Conservation (phyloP, 1,140 invertebrate species). For the Cryptotermes secundus region DNA sequence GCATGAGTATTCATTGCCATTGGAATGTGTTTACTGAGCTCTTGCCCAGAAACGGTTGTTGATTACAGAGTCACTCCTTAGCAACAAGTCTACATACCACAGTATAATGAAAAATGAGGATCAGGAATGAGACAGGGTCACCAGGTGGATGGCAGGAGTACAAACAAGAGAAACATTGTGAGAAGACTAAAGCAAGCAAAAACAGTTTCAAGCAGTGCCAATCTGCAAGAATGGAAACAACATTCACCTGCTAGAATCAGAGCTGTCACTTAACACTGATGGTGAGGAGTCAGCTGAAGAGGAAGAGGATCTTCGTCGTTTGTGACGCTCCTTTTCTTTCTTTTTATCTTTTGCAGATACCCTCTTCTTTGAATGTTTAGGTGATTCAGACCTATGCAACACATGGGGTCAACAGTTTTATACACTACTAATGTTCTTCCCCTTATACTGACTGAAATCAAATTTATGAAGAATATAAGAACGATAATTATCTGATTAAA, state of each 20-base stretch:
- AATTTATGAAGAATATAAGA: neutral
- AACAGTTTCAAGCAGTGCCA: no score
- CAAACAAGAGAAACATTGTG: no score
- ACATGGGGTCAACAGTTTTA: neutral
- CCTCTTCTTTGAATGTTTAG: slow-evolving; percentile 36
- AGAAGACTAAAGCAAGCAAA: no score
- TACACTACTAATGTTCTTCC: neutral
- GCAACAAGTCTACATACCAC: no score
- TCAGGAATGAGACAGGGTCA: no score
- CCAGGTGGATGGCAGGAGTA: no score
- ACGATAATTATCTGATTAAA: neutral
- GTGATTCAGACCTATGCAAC: slow-evolving; percentile 35
- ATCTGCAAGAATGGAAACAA: neutral
- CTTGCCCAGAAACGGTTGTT: no score
- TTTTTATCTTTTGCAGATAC: slow-evolving; percentile 35
- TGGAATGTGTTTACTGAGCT: no score
- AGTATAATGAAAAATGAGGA: no score
- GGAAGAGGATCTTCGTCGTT: slow-evolving; percentile 31
- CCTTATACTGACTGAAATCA: neutral
- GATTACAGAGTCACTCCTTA: no score
- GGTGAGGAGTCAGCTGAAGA: slow-evolving; percentile 32
- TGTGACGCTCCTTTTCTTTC: slow-evolving; percentile 36
- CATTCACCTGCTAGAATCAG: slow-evolving; percentile 35
- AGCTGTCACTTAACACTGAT: slow-evolving; percentile 30
- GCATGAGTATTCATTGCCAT: no score